phyloP scores from a whole-genome alignment of 2,888 invertebrate species.

The Drosophila paramelanica region DNA sequence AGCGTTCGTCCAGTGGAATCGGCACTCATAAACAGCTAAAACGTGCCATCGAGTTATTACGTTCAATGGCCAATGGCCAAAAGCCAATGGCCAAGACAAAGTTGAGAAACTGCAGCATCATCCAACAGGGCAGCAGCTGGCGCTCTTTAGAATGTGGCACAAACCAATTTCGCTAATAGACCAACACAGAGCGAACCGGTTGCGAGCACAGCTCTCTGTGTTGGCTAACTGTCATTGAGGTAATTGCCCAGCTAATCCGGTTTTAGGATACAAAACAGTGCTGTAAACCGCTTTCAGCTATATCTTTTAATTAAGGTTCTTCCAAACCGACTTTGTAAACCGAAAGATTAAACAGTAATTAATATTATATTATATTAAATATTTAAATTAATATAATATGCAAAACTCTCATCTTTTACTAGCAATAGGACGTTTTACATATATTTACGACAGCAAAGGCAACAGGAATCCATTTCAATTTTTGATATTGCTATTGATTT shows the following conservation, averaged over 20 bases:
- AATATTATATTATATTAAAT: too few relatives aligned
- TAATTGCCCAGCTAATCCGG: constrained; percentile 24
- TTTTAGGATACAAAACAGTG: background rate
- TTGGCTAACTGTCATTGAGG: constrained; percentile 41
- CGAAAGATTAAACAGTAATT: too few relatives aligned
- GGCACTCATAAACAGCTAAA: constrained; percentile 22
- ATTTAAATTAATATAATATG: too few relatives aligned
- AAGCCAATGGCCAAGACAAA: constrained; percentile 39
- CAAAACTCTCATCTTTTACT: too few relatives aligned
- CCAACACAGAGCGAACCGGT: constrained; percentile 44
- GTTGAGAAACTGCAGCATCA: constrained; percentile 51
- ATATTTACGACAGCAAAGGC: too few relatives aligned
- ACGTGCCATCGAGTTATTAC: constrained; percentile 40
- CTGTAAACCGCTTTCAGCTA: background rate
- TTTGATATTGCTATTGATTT: too few relatives aligned
- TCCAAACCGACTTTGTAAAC: too few relatives aligned
- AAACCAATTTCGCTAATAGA: constrained; percentile 74
- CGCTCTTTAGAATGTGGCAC: constrained; percentile 59
- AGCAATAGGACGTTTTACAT: too few relatives aligned
- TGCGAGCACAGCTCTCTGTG: constrained; percentile 13
- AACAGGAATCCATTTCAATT: too few relatives aligned
- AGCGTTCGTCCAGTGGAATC: constrained; percentile 6
- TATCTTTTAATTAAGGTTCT: background rate
- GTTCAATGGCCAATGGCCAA: constrained; percentile 25
- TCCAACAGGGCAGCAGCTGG: constrained; percentile 19